A percentile compares a stretch with the other conserved stretches of the same genome.
Evolutionary conservation across 2,888 invertebrate genomes (phyloP).

Genomic region (Drosophila kuntzei): DNA sequence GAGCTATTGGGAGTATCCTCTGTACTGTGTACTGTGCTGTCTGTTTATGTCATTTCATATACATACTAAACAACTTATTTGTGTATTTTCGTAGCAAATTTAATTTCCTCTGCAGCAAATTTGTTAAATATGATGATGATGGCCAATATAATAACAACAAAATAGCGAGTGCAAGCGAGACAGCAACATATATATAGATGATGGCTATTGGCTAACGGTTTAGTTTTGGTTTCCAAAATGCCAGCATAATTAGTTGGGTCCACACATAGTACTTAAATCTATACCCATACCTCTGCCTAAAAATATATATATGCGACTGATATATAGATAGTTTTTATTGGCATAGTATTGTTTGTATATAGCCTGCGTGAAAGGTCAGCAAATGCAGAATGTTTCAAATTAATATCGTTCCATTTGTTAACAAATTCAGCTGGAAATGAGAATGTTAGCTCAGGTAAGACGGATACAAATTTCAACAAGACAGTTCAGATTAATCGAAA

Average conservation of each 20-base stretch:
- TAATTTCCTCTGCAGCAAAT: conserved; percentile 76
- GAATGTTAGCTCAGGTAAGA: conserved; percentile 12
- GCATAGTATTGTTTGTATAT: conserved; percentile 2
- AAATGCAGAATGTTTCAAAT: conserved; percentile 8
- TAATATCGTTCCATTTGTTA: conserved; percentile 13
- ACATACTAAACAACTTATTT: conserved; percentile 70
- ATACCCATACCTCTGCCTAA: background rate
- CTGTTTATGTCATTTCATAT: conserved; percentile 54
- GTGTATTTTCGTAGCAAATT: conserved; percentile 76
- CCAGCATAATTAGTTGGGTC: conserved; percentile 47
- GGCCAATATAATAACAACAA: conserved; percentile 48
- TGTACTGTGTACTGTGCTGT: conserved; percentile 2
- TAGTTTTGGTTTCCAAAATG: conserved; percentile 20
- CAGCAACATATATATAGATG: conserved; percentile 15
- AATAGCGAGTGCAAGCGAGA: conserved; percentile 29
- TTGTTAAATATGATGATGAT: conserved; percentile 59
- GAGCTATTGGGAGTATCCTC: background rate
- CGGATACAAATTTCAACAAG: background rate
- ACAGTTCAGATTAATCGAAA: too few species aligned
- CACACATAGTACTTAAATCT: conserved; percentile 9
- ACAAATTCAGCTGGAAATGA: conserved; percentile 10
- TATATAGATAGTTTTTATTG: conserved; percentile 4
- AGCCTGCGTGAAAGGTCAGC: conserved; percentile 10
- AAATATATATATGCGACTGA: background rate
- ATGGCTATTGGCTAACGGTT: conserved; percentile 48